A percentile compares a stretch with the other conserved stretches of the same genome.
phyloP scores from a whole-genome alignment of 2,888 invertebrate genomes.

The Aleiodes testaceus region DNA sequence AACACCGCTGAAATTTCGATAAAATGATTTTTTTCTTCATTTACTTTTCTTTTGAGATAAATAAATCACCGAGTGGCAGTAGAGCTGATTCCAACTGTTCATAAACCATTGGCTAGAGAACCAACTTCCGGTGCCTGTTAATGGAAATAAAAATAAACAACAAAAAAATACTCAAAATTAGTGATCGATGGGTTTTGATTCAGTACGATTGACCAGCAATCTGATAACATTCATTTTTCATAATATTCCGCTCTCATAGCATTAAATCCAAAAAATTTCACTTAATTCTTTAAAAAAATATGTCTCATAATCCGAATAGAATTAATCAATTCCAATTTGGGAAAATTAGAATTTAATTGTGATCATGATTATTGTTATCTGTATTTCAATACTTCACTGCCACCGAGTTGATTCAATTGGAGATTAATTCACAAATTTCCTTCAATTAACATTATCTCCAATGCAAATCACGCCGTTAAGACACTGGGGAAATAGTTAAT shows the following conservation, averaged over 20 bases:
- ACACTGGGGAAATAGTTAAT: slow-evolving; percentile 6
- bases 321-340: too few relatives aligned
- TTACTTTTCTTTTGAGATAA: background rate
- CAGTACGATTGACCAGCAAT: background rate
- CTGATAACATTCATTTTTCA: too few relatives aligned
- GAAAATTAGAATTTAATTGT: too few relatives aligned
- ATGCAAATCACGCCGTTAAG: background rate
- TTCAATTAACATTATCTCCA: background rate
- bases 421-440: background rate
- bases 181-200: background rate
- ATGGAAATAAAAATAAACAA: background rate
- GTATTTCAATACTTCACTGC: too few relatives aligned
- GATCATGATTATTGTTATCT: too few relatives aligned
- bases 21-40: background rate
- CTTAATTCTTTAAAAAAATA: too few relatives aligned
- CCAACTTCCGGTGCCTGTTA: background rate
- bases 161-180: background rate
- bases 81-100: slow-evolving; percentile 8
- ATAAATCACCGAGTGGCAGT: slow-evolving; percentile 13
- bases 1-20: background rate
- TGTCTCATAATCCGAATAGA: too few relatives aligned
- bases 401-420: background rate
- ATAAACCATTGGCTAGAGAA: background rate
- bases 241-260: too few relatives aligned
- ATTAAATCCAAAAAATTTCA: too few relatives aligned